Base-by-base conservation (phyloP, 2,888 invertebrate genomes). In the Tiliacea aurago region DNA sequence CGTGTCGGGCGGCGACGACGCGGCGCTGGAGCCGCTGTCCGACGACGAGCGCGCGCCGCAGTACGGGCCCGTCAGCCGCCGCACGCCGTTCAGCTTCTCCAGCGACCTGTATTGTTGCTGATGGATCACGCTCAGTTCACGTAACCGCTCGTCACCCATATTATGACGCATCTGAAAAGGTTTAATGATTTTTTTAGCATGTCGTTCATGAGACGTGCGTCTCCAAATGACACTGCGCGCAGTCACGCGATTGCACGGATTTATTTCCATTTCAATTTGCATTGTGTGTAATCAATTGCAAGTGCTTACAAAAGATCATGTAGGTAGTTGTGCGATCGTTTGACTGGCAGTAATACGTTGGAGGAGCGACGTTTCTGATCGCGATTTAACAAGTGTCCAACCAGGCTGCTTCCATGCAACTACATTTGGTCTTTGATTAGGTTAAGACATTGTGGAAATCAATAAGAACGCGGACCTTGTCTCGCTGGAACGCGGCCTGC, bases 141-240 rank as follows among this genome's bases (percentile, higher is more conserved):
- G 95, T 86, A 97, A 92, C 91, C 97, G 97, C 84, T 97, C 97
- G 79, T 97, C 97, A 70, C 96, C 97, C 91, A 97, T 96, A 88
- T 96, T 96, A 89, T 97, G 97, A 86, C 97, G 96, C 87, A 97
- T 96, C 97, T 97, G 93, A 6, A 91, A 91, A 33, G 2, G n/a
- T 55, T 33, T 61, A 47, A 51, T 51, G 45, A 6, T 33, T 10
- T 58, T 61, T 55, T 79, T 55, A 43, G 37, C 18, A 43, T 23
- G 11, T 56, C 20, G 15, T 15, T 67, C 20, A 9, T 28, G 28
- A 18, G 28, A 37, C 1, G 37, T 43, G 55, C 37, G 9, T 69
- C 55, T 47, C 20, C 11, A 55, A 45, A 55, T 43, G 41, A 43
- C 9, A 49, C 37, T 43, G 47, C n/a, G n/a, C 10, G 7, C 53